Conservation (phyloP, 2,888 invertebrate species). For the Flabesymbios commensalis region DNA sequence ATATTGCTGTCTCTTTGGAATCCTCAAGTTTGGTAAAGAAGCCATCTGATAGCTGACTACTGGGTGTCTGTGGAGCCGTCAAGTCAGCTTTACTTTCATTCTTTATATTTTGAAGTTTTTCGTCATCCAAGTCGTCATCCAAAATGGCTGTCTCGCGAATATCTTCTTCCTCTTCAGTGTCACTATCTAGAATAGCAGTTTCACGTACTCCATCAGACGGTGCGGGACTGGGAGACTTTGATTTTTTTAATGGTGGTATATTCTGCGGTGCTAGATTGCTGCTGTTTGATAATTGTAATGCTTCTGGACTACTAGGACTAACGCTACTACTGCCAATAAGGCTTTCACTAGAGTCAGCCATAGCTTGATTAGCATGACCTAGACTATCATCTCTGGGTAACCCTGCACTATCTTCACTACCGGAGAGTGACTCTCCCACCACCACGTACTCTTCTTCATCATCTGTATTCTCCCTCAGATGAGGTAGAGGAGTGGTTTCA, state of each 20-base stretch:
- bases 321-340: no score
- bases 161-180: not conserved
- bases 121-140: conserved; percentile 7
- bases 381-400: not conserved
- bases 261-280: not conserved
- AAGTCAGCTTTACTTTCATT: not conserved
- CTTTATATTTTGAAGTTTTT: not conserved
- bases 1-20: conserved; percentile 11
- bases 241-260: no score
- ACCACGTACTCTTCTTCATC: not conserved
- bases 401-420: not conserved
- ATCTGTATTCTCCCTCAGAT: not conserved
- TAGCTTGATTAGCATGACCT: no score
- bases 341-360: no score
- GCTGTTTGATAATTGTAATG: not conserved
- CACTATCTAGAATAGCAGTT: conserved; percentile 20
- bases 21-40: conserved; percentile 1
- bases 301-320: not conserved
- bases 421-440: not conserved
- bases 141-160: conserved; percentile 15
- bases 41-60: not conserved
- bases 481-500: not conserved
- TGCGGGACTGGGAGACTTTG: no score
- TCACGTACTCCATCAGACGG: conserved; percentile 14
- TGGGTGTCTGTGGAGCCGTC: not conserved